Evolutionary conservation across 2,888 invertebrate genomes (phyloP), one percentile per base, ranked within the genome.

Genomic region (Apodemia duryi): DNA sequence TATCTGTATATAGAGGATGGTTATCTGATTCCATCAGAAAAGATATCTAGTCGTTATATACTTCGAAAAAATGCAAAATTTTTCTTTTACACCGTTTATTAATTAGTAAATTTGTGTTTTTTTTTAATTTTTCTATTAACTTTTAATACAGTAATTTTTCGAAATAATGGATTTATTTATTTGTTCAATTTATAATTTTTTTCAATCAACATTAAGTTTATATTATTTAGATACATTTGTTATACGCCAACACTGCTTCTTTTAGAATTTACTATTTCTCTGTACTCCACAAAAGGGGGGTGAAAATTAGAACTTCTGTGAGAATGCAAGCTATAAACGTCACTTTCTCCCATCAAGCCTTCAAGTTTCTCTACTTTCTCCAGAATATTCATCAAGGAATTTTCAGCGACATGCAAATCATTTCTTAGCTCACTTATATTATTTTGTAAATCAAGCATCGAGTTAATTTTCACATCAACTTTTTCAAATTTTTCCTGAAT

Each of bases 381-480:
- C 4, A 73, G 6, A 46, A 88, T 74, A 3, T 74, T 72, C 5
- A 69, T 60, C 1, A 90, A 69, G 1, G 72, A 63, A 38, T 68
- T 65, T 62, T 82, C 84, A 1, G 79, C 82, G 0, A 52, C 9
- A 0, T 68, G 71, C 13, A 90, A 71, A 54, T 82, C 78, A 9
- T 80, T 74, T 6, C 81, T 76, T 6, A 91, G 69, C 2, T 67
- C 65, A 2, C 67, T 62, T 6, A 91, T 78, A 2, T 75, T 80
- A 0, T 80, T 71, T 63, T 86, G 82, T 0, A 87, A 64, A n/a
- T 81, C 81, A 6, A 91, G 46, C 76, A 89, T 79, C 0, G 77
- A 74, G 65, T 83, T 74, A 7, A 91, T 82, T 73, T 88, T 89
- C 2, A 71, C 66, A 63, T 86, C 79, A 2, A 91, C 72, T 67